Evolutionary conservation across 2,113 vertebrate genomes (phyloP).

Genomic region (Myrmecophaga tridactyla): DNA sequence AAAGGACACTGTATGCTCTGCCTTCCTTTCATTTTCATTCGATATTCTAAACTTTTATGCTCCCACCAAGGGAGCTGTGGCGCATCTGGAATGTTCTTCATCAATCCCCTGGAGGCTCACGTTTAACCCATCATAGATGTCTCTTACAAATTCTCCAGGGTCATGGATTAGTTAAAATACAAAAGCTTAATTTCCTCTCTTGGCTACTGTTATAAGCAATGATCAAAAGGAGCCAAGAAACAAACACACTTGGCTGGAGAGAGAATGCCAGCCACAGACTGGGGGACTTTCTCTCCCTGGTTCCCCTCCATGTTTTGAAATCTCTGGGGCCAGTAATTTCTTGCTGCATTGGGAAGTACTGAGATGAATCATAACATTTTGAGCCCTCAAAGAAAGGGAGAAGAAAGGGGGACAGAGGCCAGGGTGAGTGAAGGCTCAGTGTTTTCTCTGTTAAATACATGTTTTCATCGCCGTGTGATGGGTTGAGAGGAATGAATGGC

Average conservation of each 20-base stretch:
- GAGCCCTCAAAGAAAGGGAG: slow-evolving; percentile 64
- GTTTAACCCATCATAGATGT: slow-evolving; percentile 68
- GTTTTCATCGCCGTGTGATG: slow-evolving; percentile 75
- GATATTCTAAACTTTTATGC: neutral
- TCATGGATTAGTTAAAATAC: slow-evolving; percentile 56
- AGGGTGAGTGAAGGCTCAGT: slow-evolving; percentile 67
- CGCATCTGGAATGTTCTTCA: neutral
- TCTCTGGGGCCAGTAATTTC: slow-evolving; percentile 75
- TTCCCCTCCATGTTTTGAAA: slow-evolving; percentile 62
- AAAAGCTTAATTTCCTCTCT: slow-evolving; percentile 75
- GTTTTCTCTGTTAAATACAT: slow-evolving; percentile 80
- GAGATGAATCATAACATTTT: slow-evolving; percentile 79
- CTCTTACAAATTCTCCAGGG: slow-evolving; percentile 69
- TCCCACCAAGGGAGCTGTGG: neutral
- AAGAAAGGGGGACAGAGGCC: slow-evolving; percentile 58
- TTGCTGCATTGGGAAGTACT: slow-evolving; percentile 63
- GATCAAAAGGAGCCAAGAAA: slow-evolving; percentile 72
- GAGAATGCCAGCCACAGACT: slow-evolving; percentile 51
- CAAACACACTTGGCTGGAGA: slow-evolving; percentile 43
- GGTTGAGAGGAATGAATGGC: slow-evolving; percentile 76
- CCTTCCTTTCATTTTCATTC: neutral
- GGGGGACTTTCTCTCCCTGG: slow-evolving; percentile 54
- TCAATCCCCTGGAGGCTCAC: neutral
- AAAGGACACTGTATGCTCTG: neutral
- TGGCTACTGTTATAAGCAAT: slow-evolving; percentile 64